Percentiles rank a stretch among this genome's conserved stretches.
Conservation (phyloP, 2,888 invertebrate species). For the Tipula confusa region DNA sequence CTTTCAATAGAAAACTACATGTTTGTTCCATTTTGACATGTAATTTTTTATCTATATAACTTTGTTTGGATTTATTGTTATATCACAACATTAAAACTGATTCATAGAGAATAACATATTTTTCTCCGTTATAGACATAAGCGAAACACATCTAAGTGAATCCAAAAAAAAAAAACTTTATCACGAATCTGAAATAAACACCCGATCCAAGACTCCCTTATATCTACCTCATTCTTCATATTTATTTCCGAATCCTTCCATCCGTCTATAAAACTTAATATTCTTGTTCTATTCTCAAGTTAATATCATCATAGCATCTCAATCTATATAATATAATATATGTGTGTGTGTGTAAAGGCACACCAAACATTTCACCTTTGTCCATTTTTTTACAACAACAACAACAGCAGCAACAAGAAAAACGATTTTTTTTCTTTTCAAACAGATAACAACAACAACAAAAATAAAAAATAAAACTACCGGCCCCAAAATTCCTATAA, state of each 20-base stretch:
- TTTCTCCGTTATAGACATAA: neutral
- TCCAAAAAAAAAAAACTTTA: neutral
- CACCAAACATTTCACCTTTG: neutral
- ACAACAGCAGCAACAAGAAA: no score
- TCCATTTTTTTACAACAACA: neutral
- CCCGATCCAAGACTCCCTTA: neutral
- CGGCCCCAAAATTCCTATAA: neutral
- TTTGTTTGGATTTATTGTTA: constrained; percentile 25
- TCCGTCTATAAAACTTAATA: neutral
- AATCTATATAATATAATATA: neutral
- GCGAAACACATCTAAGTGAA: neutral
- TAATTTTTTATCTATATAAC: neutral
- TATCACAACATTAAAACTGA: constrained; percentile 20
- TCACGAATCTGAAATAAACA: constrained; percentile 6
- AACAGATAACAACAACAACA: neutral
- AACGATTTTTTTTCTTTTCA: neutral
- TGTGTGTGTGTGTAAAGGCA: neutral
- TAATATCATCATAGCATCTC: neutral
- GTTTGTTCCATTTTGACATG: neutral
- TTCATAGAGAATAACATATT: neutral
- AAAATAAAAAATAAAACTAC: neutral
- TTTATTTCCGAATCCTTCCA: neutral
- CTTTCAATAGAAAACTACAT: neutral
- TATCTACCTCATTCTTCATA: neutral
- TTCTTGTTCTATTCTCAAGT: neutral